A percentile compares a stretch with the other conserved stretches of the same genome.
These are phyloP conservation scores for Eupristina koningsbergeri DNA, from an alignment of 1,140 invertebrate genomes.

Conservation along the genomic window DNA sequence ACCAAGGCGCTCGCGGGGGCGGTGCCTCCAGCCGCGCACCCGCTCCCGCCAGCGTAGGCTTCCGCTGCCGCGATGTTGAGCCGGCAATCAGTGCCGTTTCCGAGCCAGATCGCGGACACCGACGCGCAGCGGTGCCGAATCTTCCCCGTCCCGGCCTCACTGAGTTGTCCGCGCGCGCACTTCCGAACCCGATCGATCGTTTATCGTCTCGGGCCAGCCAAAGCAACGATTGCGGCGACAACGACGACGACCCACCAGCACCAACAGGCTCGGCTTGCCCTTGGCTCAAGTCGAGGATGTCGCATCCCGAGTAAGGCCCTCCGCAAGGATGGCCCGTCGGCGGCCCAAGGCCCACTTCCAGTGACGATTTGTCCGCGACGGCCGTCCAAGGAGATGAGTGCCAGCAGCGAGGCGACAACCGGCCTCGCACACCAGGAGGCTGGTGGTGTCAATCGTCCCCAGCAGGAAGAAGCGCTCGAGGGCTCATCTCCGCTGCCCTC, in stretches of 20 bases:
- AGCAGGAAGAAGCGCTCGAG: slow-evolving; percentile 68
- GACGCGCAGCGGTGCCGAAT: not conserved
- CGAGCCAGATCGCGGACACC: slow-evolving; percentile 57
- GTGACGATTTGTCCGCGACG: slow-evolving; percentile 11
- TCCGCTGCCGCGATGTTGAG: slow-evolving; percentile 57
- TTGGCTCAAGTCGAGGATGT: not conserved
- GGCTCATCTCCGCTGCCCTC: slow-evolving; percentile 27
- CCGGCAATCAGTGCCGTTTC: slow-evolving; percentile 73
- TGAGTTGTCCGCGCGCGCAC: not conserved
- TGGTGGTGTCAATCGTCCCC: slow-evolving; percentile 56
- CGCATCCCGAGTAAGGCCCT: slow-evolving; percentile 1
- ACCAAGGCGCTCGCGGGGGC: slow-evolving; percentile 58
- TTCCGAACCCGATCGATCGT: not conserved
- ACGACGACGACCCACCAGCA: not conserved
- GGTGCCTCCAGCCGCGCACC: slow-evolving; percentile 54
- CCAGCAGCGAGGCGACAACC: slow-evolving; percentile 16
- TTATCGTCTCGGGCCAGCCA: too few species aligned
- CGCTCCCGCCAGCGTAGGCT: slow-evolving; percentile 48
- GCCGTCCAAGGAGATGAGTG: slow-evolving; percentile 40
- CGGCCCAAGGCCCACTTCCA: not conserved
- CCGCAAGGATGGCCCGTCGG: not conserved
- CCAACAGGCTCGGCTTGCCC: too few species aligned
- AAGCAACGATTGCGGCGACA: not conserved
- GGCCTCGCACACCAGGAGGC: slow-evolving; percentile 54
- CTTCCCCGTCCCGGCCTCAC: not conserved